Conservation (phyloP, 1,140 invertebrate species). For the Rhyzopertha dominica region DNA sequence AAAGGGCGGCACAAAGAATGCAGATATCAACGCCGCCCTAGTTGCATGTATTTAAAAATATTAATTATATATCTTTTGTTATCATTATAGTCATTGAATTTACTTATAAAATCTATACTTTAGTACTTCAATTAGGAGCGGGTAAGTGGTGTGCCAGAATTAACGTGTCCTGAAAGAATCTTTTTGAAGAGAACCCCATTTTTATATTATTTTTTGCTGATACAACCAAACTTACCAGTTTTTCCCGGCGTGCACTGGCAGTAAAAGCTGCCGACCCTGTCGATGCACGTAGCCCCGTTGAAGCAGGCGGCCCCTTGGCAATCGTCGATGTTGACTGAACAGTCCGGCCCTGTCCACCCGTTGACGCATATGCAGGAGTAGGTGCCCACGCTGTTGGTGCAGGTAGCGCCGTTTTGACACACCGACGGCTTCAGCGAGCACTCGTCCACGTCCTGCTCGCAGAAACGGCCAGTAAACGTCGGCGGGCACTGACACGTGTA, state of each 20-base stretch:
- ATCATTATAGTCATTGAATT: no score
- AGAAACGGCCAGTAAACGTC: constrained; percentile 79
- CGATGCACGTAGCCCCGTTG: constrained; percentile 94
- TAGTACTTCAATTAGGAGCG: no score
- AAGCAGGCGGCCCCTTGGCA: constrained; percentile 90
- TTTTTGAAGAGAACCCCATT: no score
- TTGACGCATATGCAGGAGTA: constrained; percentile 96
- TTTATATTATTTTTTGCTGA: no score
- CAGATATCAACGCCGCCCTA: no score
- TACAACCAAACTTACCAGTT: constrained; percentile 74
- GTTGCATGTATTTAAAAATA: no score
- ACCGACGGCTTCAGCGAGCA: constrained; percentile 73
- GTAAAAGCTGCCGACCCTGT: constrained; percentile 89
- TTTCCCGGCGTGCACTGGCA: constrained; percentile 94
- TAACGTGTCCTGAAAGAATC: no score
- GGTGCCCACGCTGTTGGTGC: constrained; percentile 82
- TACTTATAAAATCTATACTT: no score
- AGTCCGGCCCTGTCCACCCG: constrained; percentile 88
- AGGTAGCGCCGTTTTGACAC: constrained; percentile 92
- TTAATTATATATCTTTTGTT: no score
- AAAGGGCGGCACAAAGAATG: no score
- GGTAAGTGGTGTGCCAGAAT: no score
- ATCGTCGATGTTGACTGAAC: constrained; percentile 90
- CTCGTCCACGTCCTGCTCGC: constrained; percentile 76
- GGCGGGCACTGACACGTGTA: constrained; percentile 86